Base-by-base conservation (phyloP, 2,113 vertebrate genomes). In the Megaceryle maxima region DNA sequence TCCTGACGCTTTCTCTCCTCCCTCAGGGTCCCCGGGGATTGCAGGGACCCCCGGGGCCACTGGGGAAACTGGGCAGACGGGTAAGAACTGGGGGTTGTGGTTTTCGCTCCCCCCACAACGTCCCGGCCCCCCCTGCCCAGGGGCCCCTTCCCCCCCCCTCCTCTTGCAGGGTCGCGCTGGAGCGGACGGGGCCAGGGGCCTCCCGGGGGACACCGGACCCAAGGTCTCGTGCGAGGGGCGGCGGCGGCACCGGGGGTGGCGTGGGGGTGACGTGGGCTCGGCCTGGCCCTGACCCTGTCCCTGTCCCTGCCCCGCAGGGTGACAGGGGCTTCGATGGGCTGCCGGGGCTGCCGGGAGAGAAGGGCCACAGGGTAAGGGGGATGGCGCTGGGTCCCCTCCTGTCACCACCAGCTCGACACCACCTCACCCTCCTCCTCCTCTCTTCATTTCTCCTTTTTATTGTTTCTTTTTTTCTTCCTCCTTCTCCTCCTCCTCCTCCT, bases 191-290 rank as follows among this genome's bases (percentile, higher is more conserved):
- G 98, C 98, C 68, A 98, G 99, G n/a, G 99, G 99, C 39, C 95
- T 98, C 64, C 99, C 99, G 1, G 99, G 99, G 51, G 98, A 99
- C 91, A 98, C 99, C 0, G 99, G 99, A 59, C 60, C 97, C 20
- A 99, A 99, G 98, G 99, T 99, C 72, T 33, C 26, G 1, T 62
- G 46, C 5, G 14, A 12, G 53, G 53, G 53, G 4, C 10, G 66
- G 76, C 7, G 51, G 24, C 26, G 44, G 44, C 44, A 46, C 51
- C 24, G 56, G 43, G 51, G 20, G 48, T 46, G 82, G 44, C 1
- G 18, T 26, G 28, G 51, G 48, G 48, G 48, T 48, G 20, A 10
- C 11, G 20, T 20, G 21, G 48, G 20, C 48, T 22, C 18, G 21
- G 48, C 48, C 20, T 48, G 48, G 22, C 48, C 41, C 41, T 43